Base-by-base conservation (phyloP, 2,797 vertebrate genomes). In the Discoglossus pictus region DNA sequence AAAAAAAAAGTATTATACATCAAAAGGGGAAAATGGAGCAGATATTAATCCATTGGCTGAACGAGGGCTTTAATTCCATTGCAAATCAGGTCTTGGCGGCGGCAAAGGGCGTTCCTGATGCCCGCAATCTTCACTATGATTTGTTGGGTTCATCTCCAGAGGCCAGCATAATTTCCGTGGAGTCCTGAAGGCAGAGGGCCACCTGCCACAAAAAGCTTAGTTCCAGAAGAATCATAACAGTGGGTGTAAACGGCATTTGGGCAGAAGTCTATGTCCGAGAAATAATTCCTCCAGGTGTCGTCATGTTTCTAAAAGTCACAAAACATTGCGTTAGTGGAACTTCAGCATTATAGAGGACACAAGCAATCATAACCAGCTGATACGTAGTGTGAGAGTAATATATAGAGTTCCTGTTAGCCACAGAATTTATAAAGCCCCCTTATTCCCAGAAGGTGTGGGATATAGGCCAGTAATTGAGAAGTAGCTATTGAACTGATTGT, bases 171-270 rank as follows among this genome's bases (percentile, higher is more conserved):
- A 86, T 99, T 99, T 75, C 97, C 97, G 1, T 99, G 97, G 73
- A 99, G 92, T 75, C 97, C 97, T 11, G 97, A 98, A 71, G 97
- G 98, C 72, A 99, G 91, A 0, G 97, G 97, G 17, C 97, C 97
- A 24, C 97, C 97, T 51, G 97, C 97, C 76, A 99, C 97, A 50
- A 99, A 99, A 73, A 99, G 94, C 77, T 98, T 98, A 61, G 91
- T 99, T 85, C 97, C 97, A 0, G 97, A 99, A 51, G 93, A 92
- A 74, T 99, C 97, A 4, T 99, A 99, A 88, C 97, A 99, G 90
- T 99, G 97, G 6, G 97, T 98, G 86, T 99, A 99, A 88, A 99
- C 95, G 7, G 97, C 97, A 18, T 99, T 99, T 55, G 97, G 94
- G 87, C 98, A 99, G 83, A 86, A 95, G 86, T 91, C 89, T 86